Percentiles rank a stretch among this genome's conserved stretches.
These are phyloP conservation scores for Perognathus longimembris DNA, from an alignment of 2,113 vertebrate species.

Conservation along the genomic window DNA sequence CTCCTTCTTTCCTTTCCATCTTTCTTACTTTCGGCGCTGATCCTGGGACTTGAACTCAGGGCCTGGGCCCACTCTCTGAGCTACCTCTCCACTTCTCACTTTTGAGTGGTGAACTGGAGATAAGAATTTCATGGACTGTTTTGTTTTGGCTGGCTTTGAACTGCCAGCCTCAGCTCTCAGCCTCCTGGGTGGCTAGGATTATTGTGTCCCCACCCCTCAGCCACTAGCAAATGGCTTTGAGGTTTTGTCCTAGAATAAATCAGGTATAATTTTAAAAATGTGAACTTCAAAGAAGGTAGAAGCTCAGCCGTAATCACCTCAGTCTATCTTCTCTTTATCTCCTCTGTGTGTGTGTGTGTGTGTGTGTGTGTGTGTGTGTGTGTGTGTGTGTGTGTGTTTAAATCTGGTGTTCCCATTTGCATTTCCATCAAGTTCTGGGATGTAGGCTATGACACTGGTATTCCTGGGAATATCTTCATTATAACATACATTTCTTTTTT, in stretches of 20 bases:
- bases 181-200: neutral
- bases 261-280: neutral
- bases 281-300: neutral
- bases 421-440: neutral
- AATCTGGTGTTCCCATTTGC: neutral
- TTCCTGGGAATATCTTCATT: neutral
- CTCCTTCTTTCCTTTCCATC: no score
- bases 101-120: no score
- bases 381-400: no score
- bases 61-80: no score
- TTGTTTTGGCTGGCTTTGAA: no score
- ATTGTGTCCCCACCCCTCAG: neutral
- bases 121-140: no score
- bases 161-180: no score
- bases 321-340: neutral
- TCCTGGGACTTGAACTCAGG: no score
- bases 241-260: neutral
- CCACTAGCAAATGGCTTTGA: neutral
- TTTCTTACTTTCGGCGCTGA: no score
- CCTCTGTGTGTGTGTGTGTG: neutral
- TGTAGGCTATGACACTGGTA: no score
- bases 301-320: neutral
- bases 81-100: no score
- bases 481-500: neutral
- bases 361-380: neutral